Percentiles rank a stretch among this genome's conserved stretches.
Conservation (phyloP, 1,140 invertebrate genomes). For the Dryas iulia region DNA sequence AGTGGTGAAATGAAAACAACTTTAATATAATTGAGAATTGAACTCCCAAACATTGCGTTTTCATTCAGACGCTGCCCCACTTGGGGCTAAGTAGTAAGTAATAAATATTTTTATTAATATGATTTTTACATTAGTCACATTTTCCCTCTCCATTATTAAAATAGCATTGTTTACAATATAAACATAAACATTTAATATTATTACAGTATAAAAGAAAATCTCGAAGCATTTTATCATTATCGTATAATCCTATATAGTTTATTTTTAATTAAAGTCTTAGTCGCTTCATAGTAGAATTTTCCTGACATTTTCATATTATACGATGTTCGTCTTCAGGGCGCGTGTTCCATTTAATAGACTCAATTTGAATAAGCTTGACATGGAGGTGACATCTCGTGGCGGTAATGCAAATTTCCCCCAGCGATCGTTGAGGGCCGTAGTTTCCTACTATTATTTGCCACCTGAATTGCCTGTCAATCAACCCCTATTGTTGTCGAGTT, state of each 20-base stretch:
- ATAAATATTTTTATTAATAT: too few species aligned
- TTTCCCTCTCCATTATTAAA: too few species aligned
- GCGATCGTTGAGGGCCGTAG: constrained; percentile 29
- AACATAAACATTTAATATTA: background rate
- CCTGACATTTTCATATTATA: constrained; percentile 16
- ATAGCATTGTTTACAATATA: background rate
- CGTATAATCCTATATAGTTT: constrained; percentile 4
- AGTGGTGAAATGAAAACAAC: too few species aligned
- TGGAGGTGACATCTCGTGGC: constrained; percentile 28
- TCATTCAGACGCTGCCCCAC: too few species aligned
- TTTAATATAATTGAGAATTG: too few species aligned
- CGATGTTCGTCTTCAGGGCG: constrained; percentile 6
- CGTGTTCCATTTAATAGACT: constrained; percentile 29
- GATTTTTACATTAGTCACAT: too few species aligned
- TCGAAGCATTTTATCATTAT: background rate
- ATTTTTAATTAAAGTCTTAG: constrained; percentile 15
- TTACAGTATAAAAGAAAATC: background rate
- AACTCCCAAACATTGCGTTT: too few species aligned
- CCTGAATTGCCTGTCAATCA: constrained; percentile 32
- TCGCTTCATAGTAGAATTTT: constrained; percentile 2
- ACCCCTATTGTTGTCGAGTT: background rate
- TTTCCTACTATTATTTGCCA: constrained; percentile 29
- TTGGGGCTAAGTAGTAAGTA: too few species aligned
- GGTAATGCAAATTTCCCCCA: constrained; percentile 37
- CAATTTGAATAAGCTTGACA: constrained; percentile 37